A percentile compares a stretch with the other conserved stretches of the same genome.
phyloP scores from a whole-genome alignment of 2,888 invertebrate species.

The Prostheceraeus crozeri region DNA sequence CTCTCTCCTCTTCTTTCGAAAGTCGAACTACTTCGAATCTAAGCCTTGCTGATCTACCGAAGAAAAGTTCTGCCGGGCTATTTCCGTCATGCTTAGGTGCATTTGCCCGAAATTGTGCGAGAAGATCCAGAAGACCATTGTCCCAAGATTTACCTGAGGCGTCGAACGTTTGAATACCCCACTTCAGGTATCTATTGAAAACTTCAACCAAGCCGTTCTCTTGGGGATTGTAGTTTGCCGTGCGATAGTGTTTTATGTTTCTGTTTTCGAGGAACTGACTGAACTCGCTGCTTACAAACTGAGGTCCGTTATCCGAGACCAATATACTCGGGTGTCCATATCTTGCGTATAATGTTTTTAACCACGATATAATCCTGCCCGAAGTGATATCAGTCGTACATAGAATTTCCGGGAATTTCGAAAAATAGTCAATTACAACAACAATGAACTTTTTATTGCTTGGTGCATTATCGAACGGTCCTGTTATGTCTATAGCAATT shows the following conservation, averaged over 20 bases:
- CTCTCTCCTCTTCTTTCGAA: too few relatives aligned
- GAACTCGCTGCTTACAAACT: constrained; percentile 44
- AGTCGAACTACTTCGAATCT: too few relatives aligned
- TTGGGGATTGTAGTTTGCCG: constrained; percentile 26
- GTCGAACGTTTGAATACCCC: constrained; percentile 1
- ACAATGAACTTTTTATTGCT: constrained; percentile 22
- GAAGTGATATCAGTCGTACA: not conserved
- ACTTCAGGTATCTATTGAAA: constrained; percentile 30
- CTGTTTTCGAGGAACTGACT: constrained; percentile 39
- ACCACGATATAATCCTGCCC: not conserved
- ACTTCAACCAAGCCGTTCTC: constrained; percentile 39
- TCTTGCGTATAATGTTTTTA: constrained; percentile 41
- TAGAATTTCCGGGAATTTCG: constrained; percentile 19
- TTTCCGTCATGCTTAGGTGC: too few relatives aligned
- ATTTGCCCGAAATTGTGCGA: too few relatives aligned
- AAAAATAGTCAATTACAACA: constrained; percentile 23
- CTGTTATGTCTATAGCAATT: constrained; percentile 23
- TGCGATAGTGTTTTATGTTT: constrained; percentile 31
- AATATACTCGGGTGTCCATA: too few relatives aligned
- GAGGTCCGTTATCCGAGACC: constrained; percentile 45
- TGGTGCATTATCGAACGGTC: constrained; percentile 19
- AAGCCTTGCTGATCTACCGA: too few relatives aligned
- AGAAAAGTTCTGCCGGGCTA: too few relatives aligned
- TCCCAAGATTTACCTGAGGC: too few relatives aligned
- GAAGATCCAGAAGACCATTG: too few relatives aligned